Evolutionary conservation across 2,888 invertebrate species (phyloP).

Genomic region (Elysia crispata): DNA sequence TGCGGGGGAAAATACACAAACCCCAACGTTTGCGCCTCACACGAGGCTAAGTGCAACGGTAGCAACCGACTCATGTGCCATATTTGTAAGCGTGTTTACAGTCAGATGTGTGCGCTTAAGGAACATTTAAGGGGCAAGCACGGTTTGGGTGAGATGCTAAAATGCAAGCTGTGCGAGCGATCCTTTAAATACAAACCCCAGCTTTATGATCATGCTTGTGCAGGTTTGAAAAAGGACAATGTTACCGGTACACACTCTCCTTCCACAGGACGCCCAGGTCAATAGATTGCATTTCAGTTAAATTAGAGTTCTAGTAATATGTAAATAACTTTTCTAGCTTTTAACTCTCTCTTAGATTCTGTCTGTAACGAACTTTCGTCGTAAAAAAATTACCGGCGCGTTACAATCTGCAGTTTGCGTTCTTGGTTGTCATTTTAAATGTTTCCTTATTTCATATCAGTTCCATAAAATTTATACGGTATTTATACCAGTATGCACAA

Average conservation of each 20-base stretch:
- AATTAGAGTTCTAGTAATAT: no score
- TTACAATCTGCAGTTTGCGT: no score
- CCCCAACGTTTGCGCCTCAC: slow-evolving; percentile 40
- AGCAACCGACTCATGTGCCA: slow-evolving; percentile 50
- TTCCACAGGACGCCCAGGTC: no score
- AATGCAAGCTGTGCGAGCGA: slow-evolving; percentile 48
- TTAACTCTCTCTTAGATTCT: no score
- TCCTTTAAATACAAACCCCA: slow-evolving; percentile 52
- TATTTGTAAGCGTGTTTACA: slow-evolving; percentile 50
- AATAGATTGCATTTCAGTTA: no score
- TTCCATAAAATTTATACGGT: no score
- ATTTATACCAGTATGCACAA: no score
- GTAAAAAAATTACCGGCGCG: no score
- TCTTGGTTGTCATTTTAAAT: no score
- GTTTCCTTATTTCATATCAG: no score
- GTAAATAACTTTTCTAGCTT: no score
- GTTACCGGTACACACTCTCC: not conserved
- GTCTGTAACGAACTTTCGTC: no score
- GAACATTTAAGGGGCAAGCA: slow-evolving; percentile 52
- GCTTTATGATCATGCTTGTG: slow-evolving; percentile 48
- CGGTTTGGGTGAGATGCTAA: slow-evolving; percentile 49
- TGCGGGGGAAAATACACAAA: slow-evolving; percentile 49
- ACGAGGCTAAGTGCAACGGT: slow-evolving; percentile 48
- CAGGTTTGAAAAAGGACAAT: slow-evolving; percentile 30
- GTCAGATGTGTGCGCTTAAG: slow-evolving; percentile 52